Evolutionary conservation across 2,888 invertebrate genomes (phyloP), one percentile per base, ranked within the genome.

Genomic region (Drosophila atroscutellata): DNA sequence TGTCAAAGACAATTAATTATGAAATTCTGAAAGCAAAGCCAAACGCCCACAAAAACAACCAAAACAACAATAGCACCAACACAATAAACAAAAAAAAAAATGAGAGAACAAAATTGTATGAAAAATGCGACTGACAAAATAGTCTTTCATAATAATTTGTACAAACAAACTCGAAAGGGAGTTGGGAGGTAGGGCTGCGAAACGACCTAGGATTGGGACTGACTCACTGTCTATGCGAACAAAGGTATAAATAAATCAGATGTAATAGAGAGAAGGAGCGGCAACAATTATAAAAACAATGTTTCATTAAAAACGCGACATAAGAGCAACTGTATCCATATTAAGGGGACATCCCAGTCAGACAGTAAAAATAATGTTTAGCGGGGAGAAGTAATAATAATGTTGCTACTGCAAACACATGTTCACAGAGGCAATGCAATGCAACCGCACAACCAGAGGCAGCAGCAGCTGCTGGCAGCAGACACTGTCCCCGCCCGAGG

Each of bases 71-170:
- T 60, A 80, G 58, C 54, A 58, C 32, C 42, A 45, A 60, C 50
- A 50, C 49, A 51, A 61, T 28, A 18, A 67, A 45, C 36, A 11
- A 52, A 51, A 32, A 54, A 51, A 20, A 37, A 54, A 24, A 36
- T 4, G n/a, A 26, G 8, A 45, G 45, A 20, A 45, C 15, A 45
- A 65, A 63, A 73, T 65, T 71, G 8, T 58, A 73, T 85, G 74
- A 83, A 80, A 88, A 83, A 86, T 84, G 80, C 63, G 70, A 55
- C 74, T 82, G 78, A 82, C 83, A 85, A 85, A 86, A 81, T 79
- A 79, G 75, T 79, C 77, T 77, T 73, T 75, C 75, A 85, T 80
- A 85, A 77, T 88, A 88, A 88, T 88, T 89, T 88, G 87, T 87
- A 70, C 69, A 77, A 79, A 75, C 73, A 77, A 68, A 71, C 32